Conservation (phyloP, 2,888 invertebrate species). For the Geophilus truncorum region DNA sequence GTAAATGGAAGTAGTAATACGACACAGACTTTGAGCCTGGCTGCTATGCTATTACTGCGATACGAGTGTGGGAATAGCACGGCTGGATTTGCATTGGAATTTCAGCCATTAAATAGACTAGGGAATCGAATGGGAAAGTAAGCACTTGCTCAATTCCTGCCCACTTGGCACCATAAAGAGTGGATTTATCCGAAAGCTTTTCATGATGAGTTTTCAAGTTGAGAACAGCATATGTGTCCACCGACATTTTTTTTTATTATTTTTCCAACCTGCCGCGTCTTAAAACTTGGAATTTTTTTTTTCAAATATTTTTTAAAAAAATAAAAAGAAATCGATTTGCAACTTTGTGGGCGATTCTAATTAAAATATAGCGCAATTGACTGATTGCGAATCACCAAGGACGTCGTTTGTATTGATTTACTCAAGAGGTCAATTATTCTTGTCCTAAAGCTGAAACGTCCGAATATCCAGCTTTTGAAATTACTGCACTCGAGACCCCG, state of each 20-base stretch:
- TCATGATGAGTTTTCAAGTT: neutral
- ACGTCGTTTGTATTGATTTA: neutral
- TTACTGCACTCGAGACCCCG: no score
- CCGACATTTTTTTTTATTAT: neutral
- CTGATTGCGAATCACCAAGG: neutral
- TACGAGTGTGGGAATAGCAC: neutral
- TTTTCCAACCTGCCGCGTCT: no score
- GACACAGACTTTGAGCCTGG: neutral
- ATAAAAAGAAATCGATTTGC: neutral
- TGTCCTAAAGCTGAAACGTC: neutral
- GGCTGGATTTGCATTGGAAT: neutral
- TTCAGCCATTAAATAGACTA: neutral
- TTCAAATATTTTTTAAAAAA: neutral
- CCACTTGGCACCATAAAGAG: neutral
- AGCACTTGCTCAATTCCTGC: neutral
- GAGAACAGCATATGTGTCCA: neutral
- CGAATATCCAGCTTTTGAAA: no score
- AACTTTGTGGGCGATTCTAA: neutral
- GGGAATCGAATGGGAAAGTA: neutral
- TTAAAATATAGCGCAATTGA: neutral
- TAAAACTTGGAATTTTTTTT: no score
- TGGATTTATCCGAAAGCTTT: neutral
- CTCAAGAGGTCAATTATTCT: neutral
- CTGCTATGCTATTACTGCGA: neutral
- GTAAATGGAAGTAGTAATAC: neutral